Conservation (phyloP, 2,797 vertebrate species). For the Anabas testudineus region DNA sequence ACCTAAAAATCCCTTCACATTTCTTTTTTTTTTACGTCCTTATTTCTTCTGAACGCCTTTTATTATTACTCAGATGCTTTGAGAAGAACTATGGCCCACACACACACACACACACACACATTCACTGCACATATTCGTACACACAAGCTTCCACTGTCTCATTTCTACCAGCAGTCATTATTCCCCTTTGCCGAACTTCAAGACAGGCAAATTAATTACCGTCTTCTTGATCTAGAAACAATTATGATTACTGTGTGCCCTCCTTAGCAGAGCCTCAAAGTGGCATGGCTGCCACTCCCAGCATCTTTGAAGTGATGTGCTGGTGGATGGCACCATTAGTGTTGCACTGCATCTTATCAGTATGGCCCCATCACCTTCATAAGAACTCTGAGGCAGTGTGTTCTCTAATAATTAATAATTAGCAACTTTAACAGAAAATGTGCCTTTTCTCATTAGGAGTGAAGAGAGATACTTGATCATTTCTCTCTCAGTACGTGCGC, state of each 20-base stretch:
- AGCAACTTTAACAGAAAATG: conserved; percentile 64
- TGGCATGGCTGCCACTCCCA: conserved; percentile 73
- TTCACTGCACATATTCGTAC: conserved; percentile 4
- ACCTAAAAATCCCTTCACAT: conserved; percentile 47
- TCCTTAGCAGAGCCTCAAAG: conserved; percentile 73
- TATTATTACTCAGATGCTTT: conserved; percentile 37
- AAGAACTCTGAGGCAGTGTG: conserved; percentile 60
- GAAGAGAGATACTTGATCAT: conserved; percentile 60
- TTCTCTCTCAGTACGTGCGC: conserved; percentile 12
- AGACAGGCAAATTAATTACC: conserved; percentile 83
- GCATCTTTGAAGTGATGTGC: conserved; percentile 69
- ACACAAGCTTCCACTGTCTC: conserved; percentile 47
- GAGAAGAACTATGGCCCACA: conserved; percentile 5
- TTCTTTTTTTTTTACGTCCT: conserved; percentile 35
- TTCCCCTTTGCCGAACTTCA: conserved; percentile 72
- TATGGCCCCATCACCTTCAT: conserved; percentile 62
- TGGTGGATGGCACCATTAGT: conserved; percentile 72
- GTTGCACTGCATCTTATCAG: conserved; percentile 68
- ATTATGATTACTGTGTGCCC: conserved; percentile 74
- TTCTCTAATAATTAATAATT: conserved; percentile 75
- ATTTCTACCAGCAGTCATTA: conserved; percentile 60
- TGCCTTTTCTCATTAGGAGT: conserved; percentile 63
- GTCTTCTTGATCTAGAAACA: conserved; percentile 84
- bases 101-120: conserved; percentile 20
- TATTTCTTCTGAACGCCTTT: conserved; percentile 54